These are phyloP conservation scores for Heliornis fulica DNA, from an alignment of 2,113 vertebrate genomes.

Conservation along the genomic window DNA sequence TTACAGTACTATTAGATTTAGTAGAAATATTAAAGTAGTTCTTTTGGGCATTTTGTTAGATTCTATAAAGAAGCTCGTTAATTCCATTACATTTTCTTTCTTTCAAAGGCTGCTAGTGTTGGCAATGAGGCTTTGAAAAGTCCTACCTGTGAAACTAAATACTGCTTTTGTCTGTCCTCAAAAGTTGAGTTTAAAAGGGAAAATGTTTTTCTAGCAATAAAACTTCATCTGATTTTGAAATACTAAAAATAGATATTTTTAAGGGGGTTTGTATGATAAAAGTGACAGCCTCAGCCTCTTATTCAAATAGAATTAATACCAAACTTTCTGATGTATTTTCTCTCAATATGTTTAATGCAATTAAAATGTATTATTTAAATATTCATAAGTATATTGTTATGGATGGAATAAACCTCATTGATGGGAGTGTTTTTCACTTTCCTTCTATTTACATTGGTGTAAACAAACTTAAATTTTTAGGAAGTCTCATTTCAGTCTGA, in stretches of 20 bases:
- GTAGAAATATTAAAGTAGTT: background rate
- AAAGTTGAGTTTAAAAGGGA: background rate
- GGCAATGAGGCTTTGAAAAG: background rate
- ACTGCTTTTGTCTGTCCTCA: background rate
- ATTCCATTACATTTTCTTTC: background rate
- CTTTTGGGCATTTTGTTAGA: background rate
- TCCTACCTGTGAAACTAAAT: background rate
- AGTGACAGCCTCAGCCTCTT: background rate
- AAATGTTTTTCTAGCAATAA: background rate
- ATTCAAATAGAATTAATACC: background rate
- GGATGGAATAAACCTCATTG: background rate
- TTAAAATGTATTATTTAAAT: background rate
- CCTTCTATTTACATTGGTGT: background rate
- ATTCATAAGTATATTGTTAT: background rate
- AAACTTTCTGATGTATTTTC: background rate
- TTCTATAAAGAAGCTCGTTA: background rate
- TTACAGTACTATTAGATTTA: background rate
- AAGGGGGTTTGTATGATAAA: background rate
- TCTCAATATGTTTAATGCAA: background rate
- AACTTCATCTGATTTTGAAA: background rate
- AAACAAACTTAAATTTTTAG: background rate
- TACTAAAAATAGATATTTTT: background rate
- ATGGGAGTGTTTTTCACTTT: background rate
- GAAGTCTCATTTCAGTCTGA: background rate
- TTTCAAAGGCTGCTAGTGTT: background rate